Base-by-base conservation (phyloP, 1,140 invertebrate genomes). In the Drosophila melanica region DNA sequence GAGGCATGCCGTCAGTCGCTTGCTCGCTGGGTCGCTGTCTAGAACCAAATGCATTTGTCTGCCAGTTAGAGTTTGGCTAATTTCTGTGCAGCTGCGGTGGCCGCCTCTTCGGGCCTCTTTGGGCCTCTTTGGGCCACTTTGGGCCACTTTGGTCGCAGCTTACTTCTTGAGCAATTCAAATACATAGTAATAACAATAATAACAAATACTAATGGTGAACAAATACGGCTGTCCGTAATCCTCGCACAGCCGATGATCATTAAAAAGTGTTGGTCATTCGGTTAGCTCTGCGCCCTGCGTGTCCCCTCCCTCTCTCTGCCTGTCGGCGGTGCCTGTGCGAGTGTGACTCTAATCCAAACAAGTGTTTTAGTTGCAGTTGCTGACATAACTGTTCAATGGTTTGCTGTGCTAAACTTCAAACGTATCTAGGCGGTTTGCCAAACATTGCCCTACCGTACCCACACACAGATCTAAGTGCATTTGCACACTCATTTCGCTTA, bases 131-230 rank as follows among this genome's bases (percentile, higher is more conserved):
- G 77, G 64, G 18, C 72, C 58, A 42, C 55, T 58, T 58, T 58
- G 41, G 27, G 55, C 59, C 58, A 63, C 63, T 58, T 39, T 45
- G 47, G 27, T 48, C 14, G 58, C 55, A 47, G 66, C 59, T 72
- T 67, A 67, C 79, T 79, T 89, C 82, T 87, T 87, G 77, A 90
- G 86, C 87, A 90, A 90, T 90, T 90, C 87, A 90, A 90, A 90
- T 86, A 86, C 78, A 79, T 82, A 86, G 87, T 90, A 90, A 90
- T 90, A 90, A 90, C 87, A 90, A 90, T 90, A 90, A 90, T 87
- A 90, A 90, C 87, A 90, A 90, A 90, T 90, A 90, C 87, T 90
- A 90, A 90, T 90, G 87, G 87, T 90, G 86, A 75, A 73, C 79
- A 90, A 90, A 90, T 82, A 90, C 63, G 66, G 66, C 55, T 63